phyloP scores from a whole-genome alignment of 2,888 invertebrate species.

The Ormyrus labotus region DNA sequence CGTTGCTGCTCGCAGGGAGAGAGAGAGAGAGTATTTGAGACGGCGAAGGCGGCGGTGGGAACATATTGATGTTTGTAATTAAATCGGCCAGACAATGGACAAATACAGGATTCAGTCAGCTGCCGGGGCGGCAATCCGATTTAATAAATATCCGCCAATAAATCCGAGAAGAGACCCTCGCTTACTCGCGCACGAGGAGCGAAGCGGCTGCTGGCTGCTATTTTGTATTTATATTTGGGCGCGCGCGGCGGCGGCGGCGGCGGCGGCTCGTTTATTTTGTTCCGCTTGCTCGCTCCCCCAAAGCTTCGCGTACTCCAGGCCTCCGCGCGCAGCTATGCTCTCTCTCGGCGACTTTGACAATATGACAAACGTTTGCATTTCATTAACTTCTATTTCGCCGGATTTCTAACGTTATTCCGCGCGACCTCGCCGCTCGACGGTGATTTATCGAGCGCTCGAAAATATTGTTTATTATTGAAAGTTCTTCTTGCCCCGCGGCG shows the following conservation, averaged over 20 bases:
- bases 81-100: conserved; percentile 73
- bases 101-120: conserved; percentile 69
- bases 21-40: conserved; percentile 58
- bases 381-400: conserved; percentile 65
- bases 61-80: conserved; percentile 74
- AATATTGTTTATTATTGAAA: too few species aligned
- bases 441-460: too few species aligned
- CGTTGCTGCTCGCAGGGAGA: not conserved
- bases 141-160: conserved; percentile 71
- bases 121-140: conserved; percentile 63
- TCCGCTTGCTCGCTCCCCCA: not conserved
- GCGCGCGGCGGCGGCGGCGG: too few species aligned
- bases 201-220: not conserved
- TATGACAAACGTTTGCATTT: conserved; percentile 66
- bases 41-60: conserved; percentile 59
- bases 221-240: conserved; percentile 32
- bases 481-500: too few species aligned
- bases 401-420: conserved; percentile 59
- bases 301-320: not conserved
- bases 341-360: conserved; percentile 56
- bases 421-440: too few species aligned
- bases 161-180: conserved; percentile 44
- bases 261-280: conserved; percentile 31
- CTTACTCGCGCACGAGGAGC: not conserved
- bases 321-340: conserved; percentile 59